Conservation (phyloP, 2,888 invertebrate species). For the Thereva nobilitata region DNA sequence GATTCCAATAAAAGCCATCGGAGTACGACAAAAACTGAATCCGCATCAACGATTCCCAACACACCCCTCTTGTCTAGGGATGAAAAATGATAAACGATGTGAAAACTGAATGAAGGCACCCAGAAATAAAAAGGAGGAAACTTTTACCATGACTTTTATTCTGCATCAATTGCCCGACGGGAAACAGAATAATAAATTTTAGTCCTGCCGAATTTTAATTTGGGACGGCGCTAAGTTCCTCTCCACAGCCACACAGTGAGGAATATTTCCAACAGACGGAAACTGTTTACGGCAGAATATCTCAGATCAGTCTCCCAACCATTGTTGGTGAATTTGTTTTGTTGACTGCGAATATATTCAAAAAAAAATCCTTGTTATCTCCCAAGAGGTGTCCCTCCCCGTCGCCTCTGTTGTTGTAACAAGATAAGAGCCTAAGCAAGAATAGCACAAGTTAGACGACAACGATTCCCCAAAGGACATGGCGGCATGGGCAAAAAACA, state of each 20-base stretch:
- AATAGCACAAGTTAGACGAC: conserved; percentile 12
- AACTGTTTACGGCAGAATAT: conserved; percentile 21
- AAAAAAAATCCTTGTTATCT: conserved; percentile 11
- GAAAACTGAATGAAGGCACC: too few relatives aligned
- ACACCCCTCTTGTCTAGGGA: too few relatives aligned
- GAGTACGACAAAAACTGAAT: too few relatives aligned
- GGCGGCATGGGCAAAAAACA: not conserved
- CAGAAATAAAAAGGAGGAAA: too few relatives aligned
- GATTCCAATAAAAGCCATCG: too few relatives aligned
- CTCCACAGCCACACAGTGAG: not conserved
- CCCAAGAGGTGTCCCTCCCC: conserved; percentile 5
- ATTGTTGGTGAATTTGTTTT: conserved; percentile 12
- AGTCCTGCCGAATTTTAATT: conserved; percentile 2
- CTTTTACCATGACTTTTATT: not conserved
- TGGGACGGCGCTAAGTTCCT: not conserved
- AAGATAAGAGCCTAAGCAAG: conserved; percentile 7
- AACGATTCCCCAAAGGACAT: not conserved
- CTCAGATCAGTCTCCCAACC: not conserved
- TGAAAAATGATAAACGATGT: too few relatives aligned
- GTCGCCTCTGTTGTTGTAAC: conserved; percentile 11
- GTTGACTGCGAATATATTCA: not conserved
- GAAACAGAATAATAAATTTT: conserved; percentile 4
- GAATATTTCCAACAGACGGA: not conserved
- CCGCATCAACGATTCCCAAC: too few relatives aligned
- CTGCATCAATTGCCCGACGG: not conserved